phyloP scores from a whole-genome alignment of 1,140 invertebrate species.

The Microplitis demolitor region DNA sequence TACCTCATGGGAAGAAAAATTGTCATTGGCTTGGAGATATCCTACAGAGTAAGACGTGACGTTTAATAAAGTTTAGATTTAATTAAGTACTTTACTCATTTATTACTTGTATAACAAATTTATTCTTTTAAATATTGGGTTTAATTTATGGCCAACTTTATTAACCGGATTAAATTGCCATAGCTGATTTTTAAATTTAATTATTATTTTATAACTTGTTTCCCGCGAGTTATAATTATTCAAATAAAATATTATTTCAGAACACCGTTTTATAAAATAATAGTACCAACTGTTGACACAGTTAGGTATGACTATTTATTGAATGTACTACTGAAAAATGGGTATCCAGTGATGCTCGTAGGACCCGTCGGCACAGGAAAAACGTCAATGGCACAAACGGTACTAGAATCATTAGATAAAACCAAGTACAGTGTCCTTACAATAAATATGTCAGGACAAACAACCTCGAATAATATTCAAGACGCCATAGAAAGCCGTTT shows the following conservation, averaged over 20 bases:
- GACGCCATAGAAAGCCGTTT: conserved; percentile 79
- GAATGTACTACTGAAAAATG: conserved; percentile 65
- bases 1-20: conserved; percentile 77
- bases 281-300: conserved; percentile 84
- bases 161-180: too few species aligned
- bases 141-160: not conserved
- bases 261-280: conserved; percentile 77
- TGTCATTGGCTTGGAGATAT: conserved; percentile 73
- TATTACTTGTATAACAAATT: not conserved
- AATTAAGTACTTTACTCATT: not conserved
- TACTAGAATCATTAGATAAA: conserved; percentile 67
- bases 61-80: not conserved
- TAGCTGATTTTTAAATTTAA: too few species aligned
- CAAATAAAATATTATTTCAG: not conserved
- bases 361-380: conserved; percentile 84
- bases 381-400: conserved; percentile 75
- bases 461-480: conserved; percentile 76
- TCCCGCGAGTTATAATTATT: not conserved
- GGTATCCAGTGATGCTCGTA: conserved; percentile 74
- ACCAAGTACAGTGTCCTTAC: conserved; percentile 71
- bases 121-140: not conserved
- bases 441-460: conserved; percentile 87
- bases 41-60: conserved; percentile 63
- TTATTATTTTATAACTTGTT: too few species aligned
- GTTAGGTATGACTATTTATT: conserved; percentile 78